These are phyloP conservation scores for Xanthorhoe designata DNA, from an alignment of 2,888 invertebrate genomes.

Conservation along the genomic window DNA sequence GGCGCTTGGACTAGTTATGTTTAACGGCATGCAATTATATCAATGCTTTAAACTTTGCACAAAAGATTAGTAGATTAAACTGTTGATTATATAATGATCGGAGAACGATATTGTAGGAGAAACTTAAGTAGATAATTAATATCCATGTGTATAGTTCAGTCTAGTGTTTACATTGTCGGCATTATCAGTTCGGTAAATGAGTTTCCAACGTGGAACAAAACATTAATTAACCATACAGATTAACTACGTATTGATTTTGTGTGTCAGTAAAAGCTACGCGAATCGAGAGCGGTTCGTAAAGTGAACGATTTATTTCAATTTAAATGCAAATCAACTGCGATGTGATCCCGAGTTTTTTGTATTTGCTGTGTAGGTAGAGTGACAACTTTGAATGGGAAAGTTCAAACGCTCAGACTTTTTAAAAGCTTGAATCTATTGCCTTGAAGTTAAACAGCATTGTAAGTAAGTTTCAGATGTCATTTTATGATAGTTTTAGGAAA, in stretches of 20 bases:
- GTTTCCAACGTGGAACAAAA: constrained; percentile 26
- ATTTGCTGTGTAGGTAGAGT: constrained; percentile 7
- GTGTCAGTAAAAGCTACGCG: constrained; percentile 13
- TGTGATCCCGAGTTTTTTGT: constrained; percentile 16
- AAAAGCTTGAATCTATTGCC: background rate
- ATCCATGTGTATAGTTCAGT: background rate
- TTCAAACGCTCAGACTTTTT: constrained; percentile 12
- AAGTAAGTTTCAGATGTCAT: background rate
- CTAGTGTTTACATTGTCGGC: background rate
- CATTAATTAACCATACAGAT: constrained; percentile 11
- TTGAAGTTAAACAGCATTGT: background rate
- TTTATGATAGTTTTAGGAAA: background rate
- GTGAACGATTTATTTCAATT: constrained; percentile 21
- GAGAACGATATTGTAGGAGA: background rate
- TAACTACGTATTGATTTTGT: constrained; percentile 10
- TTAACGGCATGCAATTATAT: background rate
- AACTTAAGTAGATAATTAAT: background rate
- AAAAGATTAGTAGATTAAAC: background rate
- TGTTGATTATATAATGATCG: background rate
- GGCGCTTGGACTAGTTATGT: too few species aligned
- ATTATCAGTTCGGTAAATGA: background rate
- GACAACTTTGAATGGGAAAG: constrained; percentile 23
- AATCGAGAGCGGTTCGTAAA: constrained; percentile 9
- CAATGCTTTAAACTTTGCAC: background rate
- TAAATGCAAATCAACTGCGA: constrained; percentile 23